A percentile compares a stretch with the other conserved stretches of the same genome.
Evolutionary conservation across 2,113 vertebrate genomes (phyloP).

Genomic region (Rhabdomys dilectus): DNA sequence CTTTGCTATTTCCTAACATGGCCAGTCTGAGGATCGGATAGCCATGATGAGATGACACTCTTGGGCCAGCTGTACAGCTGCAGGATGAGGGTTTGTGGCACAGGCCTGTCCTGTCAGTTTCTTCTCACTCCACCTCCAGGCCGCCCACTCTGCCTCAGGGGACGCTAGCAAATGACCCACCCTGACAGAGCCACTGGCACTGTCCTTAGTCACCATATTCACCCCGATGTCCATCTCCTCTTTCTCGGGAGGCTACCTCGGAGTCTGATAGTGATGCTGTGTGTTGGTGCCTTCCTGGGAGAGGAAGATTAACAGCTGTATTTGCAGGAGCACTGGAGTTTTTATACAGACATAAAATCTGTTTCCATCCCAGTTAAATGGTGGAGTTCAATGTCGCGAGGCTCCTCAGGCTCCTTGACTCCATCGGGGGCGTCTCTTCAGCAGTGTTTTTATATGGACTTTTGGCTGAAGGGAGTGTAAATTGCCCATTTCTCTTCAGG

Average conservation of each 20-base stretch:
- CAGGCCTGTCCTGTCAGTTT: too few species aligned
- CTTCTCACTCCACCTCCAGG: too few species aligned
- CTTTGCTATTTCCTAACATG: not conserved
- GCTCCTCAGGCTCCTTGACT: not conserved
- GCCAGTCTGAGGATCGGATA: not conserved
- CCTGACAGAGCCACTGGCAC: rapidly evolving
- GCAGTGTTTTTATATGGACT: slow-evolving; percentile 34
- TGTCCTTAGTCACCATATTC: not conserved
- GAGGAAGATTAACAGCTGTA: not conserved
- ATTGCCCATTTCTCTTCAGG: slow-evolving; percentile 49
- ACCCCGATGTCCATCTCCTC: not conserved
- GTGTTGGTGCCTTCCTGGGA: rapidly evolving
- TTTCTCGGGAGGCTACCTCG: not conserved
- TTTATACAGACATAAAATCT: not conserved
- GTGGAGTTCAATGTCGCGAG: not conserved
- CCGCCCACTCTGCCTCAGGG: not conserved
- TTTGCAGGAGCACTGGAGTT: not conserved
- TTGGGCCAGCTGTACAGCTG: rapidly evolving
- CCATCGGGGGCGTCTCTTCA: not conserved
- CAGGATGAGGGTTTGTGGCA: rapidly evolving
- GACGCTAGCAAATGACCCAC: not conserved
- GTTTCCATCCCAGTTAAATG: not conserved
- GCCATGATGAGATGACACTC: rapidly evolving
- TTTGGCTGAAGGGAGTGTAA: slow-evolving; percentile 3
- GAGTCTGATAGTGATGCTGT: rapidly evolving